Base-by-base conservation (phyloP, 1,140 invertebrate species). In the Penaeus vannamei region DNA sequence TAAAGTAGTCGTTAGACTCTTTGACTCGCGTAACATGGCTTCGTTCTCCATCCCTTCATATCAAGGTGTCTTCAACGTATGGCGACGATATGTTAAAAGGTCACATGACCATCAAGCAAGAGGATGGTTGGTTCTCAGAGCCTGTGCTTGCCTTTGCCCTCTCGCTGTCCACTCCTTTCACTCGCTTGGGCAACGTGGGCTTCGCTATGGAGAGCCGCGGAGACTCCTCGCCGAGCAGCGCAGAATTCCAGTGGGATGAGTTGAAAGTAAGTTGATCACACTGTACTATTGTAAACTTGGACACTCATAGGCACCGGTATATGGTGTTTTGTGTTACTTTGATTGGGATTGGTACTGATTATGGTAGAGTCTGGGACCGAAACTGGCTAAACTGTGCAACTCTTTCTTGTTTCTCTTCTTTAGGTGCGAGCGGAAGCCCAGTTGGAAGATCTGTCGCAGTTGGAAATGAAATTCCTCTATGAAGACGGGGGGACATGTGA, bases 341-440 rank as follows among this genome's bases (percentile, higher is more conserved):
- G 36, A 36, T 85, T 32, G 22, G 0, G 12, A 66, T 46, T 72
- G n/a, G 0, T 53, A 42, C 23, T 19, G 19, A 46, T n/a, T 22
- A 69, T 42, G 32, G 14, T 66, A 64, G 29, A 42, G 36, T 42
- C 0, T 20, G 1, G 20, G 12, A 72, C 7, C 14, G 12, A 23
- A 8, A 22, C 23, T 76, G 32, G 26, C 29, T 46, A 29, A 29
- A 76, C 19, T 85, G 14, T 53, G 53, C 53, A 46, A 23, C 19
- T 61, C 17, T 61, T 29, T 84, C 26, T 64, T 62, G 2, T 53
- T 36, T 32, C 79, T 53, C 26, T 59, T 23, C 61, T 2, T 72
- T 83, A 89, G 87, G 42, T 89, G 64, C 87, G 87, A 46, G 87
- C 69, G 17, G 83, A 89, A 29, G 76, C 42, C 10, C 81, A 84